These are phyloP conservation scores for Siderastrea siderea DNA, from an alignment of 92 coral and sea anemone genomes.

Conservation along the genomic window DNA sequence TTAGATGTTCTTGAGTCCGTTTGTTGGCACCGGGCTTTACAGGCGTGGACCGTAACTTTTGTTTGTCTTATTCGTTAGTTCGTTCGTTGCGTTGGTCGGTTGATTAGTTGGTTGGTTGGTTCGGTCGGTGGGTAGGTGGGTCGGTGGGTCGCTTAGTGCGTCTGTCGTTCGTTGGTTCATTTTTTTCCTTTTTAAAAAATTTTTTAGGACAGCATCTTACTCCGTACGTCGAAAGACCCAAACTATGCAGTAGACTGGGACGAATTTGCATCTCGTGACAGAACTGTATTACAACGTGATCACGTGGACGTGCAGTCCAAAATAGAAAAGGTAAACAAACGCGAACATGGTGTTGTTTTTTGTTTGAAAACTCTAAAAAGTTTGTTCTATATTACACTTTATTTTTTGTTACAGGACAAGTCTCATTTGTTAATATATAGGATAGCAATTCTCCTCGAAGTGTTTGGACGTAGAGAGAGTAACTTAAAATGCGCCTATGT, in stretches of 20 bases:
- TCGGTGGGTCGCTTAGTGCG: background rate
- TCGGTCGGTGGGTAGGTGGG: background rate
- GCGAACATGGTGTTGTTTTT: too few relatives aligned
- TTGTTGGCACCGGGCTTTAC: too few relatives aligned
- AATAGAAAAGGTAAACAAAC: background rate
- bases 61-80: too few relatives aligned
- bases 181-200: background rate
- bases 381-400: too few relatives aligned
- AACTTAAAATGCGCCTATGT: background rate
- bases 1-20: too few relatives aligned
- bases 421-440: too few relatives aligned
- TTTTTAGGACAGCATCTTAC: conserved; percentile 74
- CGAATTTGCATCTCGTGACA: conserved; percentile 67
- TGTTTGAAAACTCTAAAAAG: too few relatives aligned
- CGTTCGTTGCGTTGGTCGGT: too few relatives aligned
- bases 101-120: too few relatives aligned
- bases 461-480: background rate
- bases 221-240: conserved; percentile 81
- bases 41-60: too few relatives aligned
- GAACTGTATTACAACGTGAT: conserved; percentile 53
- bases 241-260: conserved; percentile 76
- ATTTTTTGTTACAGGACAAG: too few relatives aligned
- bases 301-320: conserved; percentile 20
- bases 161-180: background rate
- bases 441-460: too few relatives aligned